These are phyloP conservation scores for Blastobasis lacticolella DNA, from an alignment of 2,888 invertebrate species.

Conservation along the genomic window DNA sequence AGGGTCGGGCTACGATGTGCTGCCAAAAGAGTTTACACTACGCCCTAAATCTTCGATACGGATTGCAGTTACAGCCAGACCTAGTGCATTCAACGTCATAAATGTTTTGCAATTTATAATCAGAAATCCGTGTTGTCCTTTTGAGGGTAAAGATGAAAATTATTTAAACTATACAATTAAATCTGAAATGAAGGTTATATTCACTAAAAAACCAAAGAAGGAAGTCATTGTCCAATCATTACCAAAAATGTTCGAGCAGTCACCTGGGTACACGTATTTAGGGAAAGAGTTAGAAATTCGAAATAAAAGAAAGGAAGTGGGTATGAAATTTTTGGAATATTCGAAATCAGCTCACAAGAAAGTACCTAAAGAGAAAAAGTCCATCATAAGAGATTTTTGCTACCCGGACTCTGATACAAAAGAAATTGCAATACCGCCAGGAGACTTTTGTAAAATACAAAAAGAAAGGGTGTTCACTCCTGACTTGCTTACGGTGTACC, in stretches of 20 bases:
- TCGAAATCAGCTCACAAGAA: conserved; percentile 24
- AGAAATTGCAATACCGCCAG: conserved; percentile 13
- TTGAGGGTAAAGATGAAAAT: conserved; percentile 23
- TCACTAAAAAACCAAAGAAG: too few species aligned
- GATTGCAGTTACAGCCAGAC: conserved; percentile 39
- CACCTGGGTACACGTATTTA: conserved; percentile 40
- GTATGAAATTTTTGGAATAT: conserved; percentile 29
- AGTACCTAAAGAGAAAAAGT: conserved; percentile 26
- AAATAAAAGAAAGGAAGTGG: conserved; percentile 26
- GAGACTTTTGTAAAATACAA: conserved; percentile 32
- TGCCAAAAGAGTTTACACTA: conserved; percentile 48
- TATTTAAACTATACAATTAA: conserved; percentile 37
- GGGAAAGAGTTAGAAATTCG: conserved; percentile 28
- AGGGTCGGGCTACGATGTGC: conserved; percentile 47
- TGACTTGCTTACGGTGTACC: conserved; percentile 39
- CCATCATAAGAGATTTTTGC: conserved; percentile 16
- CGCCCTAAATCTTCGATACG: conserved; percentile 41
- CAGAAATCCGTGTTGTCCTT: conserved; percentile 36
- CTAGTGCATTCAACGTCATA: conserved; percentile 37
- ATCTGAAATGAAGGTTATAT: too few species aligned
- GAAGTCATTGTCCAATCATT: conserved; percentile 31
- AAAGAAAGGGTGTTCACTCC: conserved; percentile 12
- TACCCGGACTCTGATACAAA: conserved; percentile 15
- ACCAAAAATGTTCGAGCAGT: conserved; percentile 43
- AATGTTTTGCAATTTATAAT: conserved; percentile 39